Conservation (phyloP, 2,888 invertebrate genomes). For the Gortyna flavago region DNA sequence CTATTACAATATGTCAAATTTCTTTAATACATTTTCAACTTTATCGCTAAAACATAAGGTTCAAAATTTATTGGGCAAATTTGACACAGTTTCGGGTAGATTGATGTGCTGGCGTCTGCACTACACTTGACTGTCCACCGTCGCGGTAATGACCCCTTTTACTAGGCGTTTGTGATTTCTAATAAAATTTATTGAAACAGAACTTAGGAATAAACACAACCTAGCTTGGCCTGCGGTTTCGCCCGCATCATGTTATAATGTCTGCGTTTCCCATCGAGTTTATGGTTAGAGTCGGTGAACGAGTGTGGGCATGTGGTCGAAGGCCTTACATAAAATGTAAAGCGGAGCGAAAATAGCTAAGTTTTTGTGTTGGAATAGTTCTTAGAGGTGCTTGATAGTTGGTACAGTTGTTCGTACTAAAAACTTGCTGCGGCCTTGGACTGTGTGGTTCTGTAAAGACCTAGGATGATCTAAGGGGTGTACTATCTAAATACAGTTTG, state of each 20-base stretch:
- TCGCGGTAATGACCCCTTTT: not conserved
- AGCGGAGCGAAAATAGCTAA: slow-evolving; percentile 32
- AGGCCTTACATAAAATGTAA: slow-evolving; percentile 32
- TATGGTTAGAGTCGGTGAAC: slow-evolving; percentile 53
- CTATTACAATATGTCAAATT: no score
- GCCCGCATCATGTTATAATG: slow-evolving; percentile 52
- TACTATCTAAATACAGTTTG: not conserved
- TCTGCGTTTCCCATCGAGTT: slow-evolving; percentile 51
- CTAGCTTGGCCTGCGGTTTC: slow-evolving; percentile 46
- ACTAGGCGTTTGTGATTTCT: not conserved
- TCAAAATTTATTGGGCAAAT: no score
- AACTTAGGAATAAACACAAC: not conserved
- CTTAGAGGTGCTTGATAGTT: slow-evolving; percentile 3
- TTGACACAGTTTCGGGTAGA: no score
- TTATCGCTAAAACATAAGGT: no score
- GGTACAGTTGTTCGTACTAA: not conserved
- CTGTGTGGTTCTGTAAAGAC: not conserved
- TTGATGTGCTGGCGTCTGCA: no score
- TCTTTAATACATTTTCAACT: no score
- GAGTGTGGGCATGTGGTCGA: slow-evolving; percentile 50
- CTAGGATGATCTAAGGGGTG: not conserved
- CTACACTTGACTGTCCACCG: no score
- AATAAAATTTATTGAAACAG: not conserved
- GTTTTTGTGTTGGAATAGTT: slow-evolving; percentile 40
- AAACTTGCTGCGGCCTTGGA: not conserved